Conservation (phyloP, 2,888 invertebrate genomes). For the Nomada lathburiana region DNA sequence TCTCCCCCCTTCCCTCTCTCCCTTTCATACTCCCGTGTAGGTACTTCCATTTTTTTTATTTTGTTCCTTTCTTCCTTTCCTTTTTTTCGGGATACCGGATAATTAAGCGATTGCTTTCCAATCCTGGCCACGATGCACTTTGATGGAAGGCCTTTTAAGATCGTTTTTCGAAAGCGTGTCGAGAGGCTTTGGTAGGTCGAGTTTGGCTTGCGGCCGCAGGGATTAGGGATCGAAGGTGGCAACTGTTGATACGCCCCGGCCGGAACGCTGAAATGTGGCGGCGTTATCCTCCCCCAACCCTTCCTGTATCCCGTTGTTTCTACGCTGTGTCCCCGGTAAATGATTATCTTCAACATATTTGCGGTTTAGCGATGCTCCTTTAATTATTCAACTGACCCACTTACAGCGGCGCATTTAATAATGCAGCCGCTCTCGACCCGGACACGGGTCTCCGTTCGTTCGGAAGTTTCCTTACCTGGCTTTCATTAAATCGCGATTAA, state of each 20-base stretch:
- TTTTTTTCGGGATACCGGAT: slow-evolving; percentile 46
- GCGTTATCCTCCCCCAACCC: slow-evolving; percentile 32
- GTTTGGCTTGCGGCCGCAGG: slow-evolving; percentile 52
- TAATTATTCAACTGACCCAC: slow-evolving; percentile 9
- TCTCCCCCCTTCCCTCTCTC: not conserved
- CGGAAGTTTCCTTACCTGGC: not conserved
- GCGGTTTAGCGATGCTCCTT: slow-evolving; percentile 7
- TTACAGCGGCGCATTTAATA: not conserved
- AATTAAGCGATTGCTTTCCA: slow-evolving; percentile 60
- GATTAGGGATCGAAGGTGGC: slow-evolving; percentile 60
- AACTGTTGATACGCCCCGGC: slow-evolving; percentile 52
- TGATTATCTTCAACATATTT: slow-evolving; percentile 31
- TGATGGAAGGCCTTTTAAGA: slow-evolving; percentile 59
- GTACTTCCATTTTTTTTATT: not conserved
- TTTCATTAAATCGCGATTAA: not conserved
- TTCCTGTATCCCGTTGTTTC: slow-evolving; percentile 11
- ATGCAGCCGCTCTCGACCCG: no score
- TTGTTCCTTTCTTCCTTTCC: slow-evolving; percentile 4
- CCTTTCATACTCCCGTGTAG: not conserved
- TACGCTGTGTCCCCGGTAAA: slow-evolving; percentile 21
- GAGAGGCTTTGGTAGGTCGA: slow-evolving; percentile 50
- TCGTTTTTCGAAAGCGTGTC: slow-evolving; percentile 43
- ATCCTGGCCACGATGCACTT: slow-evolving; percentile 50
- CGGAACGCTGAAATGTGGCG: slow-evolving; percentile 49
- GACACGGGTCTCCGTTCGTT: not conserved